Percentiles rank a stretch among this genome's conserved stretches.
These are phyloP conservation scores for Xenopus laevis DNA, from an alignment of 2,113 vertebrate genomes.

Conservation along the genomic window DNA sequence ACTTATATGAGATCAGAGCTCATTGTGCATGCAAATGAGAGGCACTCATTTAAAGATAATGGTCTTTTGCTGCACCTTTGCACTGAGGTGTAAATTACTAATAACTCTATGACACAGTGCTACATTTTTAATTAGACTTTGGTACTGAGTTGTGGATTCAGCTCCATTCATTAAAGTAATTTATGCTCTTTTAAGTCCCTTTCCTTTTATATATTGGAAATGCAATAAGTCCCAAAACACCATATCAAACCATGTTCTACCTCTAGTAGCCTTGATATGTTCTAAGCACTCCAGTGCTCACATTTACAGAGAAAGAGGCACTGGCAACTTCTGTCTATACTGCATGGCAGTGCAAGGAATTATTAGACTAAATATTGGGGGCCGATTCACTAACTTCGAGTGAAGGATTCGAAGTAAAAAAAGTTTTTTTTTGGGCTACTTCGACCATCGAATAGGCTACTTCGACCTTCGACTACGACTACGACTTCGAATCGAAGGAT, in stretches of 20 bases:
- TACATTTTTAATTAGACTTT: slow-evolving; percentile 39
- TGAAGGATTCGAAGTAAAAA: too few species aligned
- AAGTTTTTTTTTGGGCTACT: too few species aligned
- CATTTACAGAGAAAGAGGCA: not conserved
- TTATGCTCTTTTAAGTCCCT: not conserved
- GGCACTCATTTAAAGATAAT: slow-evolving; percentile 17
- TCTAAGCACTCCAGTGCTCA: not conserved
- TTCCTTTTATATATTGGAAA: not conserved
- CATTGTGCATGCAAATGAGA: slow-evolving; percentile 37
- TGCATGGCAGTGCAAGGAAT: too few species aligned
- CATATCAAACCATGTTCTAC: not conserved
- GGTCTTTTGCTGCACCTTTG: slow-evolving; percentile 22
- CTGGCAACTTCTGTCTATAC: not conserved
- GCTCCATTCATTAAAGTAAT: slow-evolving; percentile 25
- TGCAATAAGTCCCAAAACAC: slow-evolving; percentile 4
- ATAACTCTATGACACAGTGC: slow-evolving; percentile 24
- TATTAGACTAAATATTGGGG: too few species aligned
- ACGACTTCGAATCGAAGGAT: too few species aligned
- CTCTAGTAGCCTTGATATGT: not conserved
- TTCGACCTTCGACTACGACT: too few species aligned
- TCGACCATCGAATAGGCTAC: too few species aligned
- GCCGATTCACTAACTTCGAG: too few species aligned
- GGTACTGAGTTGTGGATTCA: slow-evolving; percentile 31
- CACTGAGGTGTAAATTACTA: slow-evolving; percentile 39
- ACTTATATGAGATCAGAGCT: slow-evolving; percentile 28